These are phyloP conservation scores for Eupeodes luniger DNA, from an alignment of 2,888 invertebrate genomes.

Conservation along the genomic window DNA sequence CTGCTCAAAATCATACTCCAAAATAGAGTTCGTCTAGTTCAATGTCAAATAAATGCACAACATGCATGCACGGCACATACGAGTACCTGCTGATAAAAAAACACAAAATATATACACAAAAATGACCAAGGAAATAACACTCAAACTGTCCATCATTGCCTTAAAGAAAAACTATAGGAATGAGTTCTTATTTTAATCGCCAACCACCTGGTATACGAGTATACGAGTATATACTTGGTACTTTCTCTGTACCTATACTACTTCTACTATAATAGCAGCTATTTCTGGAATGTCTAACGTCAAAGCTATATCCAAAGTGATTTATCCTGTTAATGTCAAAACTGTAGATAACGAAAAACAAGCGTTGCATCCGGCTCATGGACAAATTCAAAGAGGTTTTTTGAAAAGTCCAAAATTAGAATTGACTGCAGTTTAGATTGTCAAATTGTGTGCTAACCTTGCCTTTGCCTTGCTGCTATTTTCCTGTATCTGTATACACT, in stretches of 20 bases:
- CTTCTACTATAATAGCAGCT: neutral
- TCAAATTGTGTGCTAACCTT: slow-evolving; percentile 25
- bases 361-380: slow-evolving; percentile 46
- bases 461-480: neutral
- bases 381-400: slow-evolving; percentile 44
- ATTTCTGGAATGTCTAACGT: slow-evolving; percentile 18
- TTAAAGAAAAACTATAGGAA: neutral
- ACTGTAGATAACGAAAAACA: slow-evolving; percentile 46
- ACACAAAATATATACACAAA: neutral
- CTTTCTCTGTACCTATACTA: neutral
- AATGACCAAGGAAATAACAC: slow-evolving; percentile 26
- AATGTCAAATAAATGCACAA: slow-evolving; percentile 16
- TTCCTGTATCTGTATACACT: too few relatives aligned
- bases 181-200: neutral
- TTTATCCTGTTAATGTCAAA: slow-evolving; percentile 68
- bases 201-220: slow-evolving; percentile 11
- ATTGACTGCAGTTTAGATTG: slow-evolving; percentile 65
- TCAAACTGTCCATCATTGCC: slow-evolving; percentile 41
- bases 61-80: too few relatives aligned
- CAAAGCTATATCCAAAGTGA: slow-evolving; percentile 50
- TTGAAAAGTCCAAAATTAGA: slow-evolving; percentile 59
- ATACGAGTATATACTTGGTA: neutral
- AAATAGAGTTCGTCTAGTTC: slow-evolving; percentile 6
- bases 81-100: slow-evolving; percentile 4
- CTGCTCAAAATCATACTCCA: neutral